phyloP scores from a whole-genome alignment of 2,888 invertebrate genomes.

The Drosophila rellima region DNA sequence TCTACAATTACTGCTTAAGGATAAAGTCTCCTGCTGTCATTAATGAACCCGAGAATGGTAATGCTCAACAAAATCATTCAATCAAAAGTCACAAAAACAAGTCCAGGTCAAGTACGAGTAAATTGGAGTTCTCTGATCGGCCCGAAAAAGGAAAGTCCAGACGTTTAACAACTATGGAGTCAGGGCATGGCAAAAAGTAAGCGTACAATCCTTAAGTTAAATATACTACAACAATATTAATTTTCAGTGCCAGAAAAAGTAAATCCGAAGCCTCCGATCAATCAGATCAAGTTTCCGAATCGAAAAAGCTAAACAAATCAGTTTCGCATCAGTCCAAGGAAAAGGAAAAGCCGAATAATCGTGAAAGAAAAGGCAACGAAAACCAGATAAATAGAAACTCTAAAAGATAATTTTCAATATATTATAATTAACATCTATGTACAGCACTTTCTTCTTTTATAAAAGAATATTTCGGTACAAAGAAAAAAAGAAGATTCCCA shows the following conservation, averaged over 20 bases:
- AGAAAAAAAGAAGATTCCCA: conserved; percentile 10
- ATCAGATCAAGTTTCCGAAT: neutral
- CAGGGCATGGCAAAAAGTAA: neutral
- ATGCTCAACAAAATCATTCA: neutral
- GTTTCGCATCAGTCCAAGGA: neutral
- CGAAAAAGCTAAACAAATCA: neutral
- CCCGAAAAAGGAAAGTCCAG: neutral
- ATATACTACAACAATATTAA: neutral
- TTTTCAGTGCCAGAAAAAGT: neutral
- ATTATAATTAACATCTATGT: conserved; percentile 1
- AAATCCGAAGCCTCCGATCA: neutral
- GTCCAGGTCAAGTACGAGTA: neutral
- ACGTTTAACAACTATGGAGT: neutral
- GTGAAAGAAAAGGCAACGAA: neutral
- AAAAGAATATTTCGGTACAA: conserved; percentile 2
- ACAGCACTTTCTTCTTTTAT: neutral
- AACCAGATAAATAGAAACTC: neutral
- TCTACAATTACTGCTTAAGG: conserved; percentile 43
- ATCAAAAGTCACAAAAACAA: neutral
- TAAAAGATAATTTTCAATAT: neutral
- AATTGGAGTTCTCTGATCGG: neutral
- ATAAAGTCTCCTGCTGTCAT: neutral
- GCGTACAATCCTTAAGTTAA: neutral
- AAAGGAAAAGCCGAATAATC: neutral
- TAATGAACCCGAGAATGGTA: neutral